Evolutionary conservation across 2,888 invertebrate genomes (phyloP).

Genomic region (Buathra laborator): DNA sequence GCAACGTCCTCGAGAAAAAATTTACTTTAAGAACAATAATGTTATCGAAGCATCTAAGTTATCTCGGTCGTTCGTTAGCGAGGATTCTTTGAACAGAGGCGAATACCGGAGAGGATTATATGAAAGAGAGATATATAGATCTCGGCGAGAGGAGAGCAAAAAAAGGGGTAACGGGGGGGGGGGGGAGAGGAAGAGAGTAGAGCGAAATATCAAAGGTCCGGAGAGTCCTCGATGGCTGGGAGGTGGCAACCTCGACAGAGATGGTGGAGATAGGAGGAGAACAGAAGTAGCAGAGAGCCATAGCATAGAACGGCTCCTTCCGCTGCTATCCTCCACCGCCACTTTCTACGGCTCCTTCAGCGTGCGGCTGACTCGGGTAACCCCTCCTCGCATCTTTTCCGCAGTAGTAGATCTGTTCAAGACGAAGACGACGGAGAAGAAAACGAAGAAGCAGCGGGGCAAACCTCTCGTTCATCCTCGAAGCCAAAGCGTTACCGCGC

Average conservation of each 20-base stretch:
- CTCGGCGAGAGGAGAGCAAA: neutral
- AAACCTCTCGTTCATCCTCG: conserved; percentile 64
- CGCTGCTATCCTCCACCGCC: conserved; percentile 72
- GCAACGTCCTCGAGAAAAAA: neutral
- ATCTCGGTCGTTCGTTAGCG: conserved; percentile 36
- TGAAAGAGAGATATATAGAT: neutral
- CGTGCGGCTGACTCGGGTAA: conserved; percentile 68
- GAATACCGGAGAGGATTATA: neutral
- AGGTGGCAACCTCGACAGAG: conserved; percentile 83
- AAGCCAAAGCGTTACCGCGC: conserved; percentile 41
- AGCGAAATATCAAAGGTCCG: conserved; percentile 81
- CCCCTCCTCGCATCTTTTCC: conserved; percentile 15
- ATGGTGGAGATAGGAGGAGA: conserved; percentile 80
- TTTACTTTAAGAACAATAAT: neutral
- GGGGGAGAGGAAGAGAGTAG: conserved; percentile 38
- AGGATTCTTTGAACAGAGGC: conserved; percentile 33
- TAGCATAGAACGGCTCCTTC: conserved; percentile 43
- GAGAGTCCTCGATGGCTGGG: conserved; percentile 78
- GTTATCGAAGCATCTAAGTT: conserved; percentile 33
- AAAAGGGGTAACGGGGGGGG: conserved; percentile 4
- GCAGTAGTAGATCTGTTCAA: conserved; percentile 24
- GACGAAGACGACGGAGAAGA: conserved; percentile 34
- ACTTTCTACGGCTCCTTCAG: conserved; percentile 63
- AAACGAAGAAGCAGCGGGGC: conserved; percentile 14
- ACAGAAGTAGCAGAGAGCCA: conserved; percentile 47